These are phyloP conservation scores for Pterocles orientalis DNA, from an alignment of 2,113 vertebrate species.

Conservation along the genomic window DNA sequence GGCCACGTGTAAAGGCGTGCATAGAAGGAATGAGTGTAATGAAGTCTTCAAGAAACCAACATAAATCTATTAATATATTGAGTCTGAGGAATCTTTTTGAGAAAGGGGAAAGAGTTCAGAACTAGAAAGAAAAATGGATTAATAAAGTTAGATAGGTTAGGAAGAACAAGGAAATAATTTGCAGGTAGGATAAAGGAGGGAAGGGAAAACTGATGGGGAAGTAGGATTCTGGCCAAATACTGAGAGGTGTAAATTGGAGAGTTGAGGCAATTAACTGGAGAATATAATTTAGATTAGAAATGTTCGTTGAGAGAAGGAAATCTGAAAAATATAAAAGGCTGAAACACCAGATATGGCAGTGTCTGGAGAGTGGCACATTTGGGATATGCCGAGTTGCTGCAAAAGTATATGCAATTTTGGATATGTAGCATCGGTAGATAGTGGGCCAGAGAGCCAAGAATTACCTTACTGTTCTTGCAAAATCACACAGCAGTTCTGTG, in stretches of 20 bases:
- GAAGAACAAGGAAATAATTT: constrained; percentile 7
- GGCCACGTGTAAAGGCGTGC: background rate
- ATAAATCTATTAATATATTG: background rate
- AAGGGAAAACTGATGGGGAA: background rate
- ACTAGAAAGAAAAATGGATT: background rate
- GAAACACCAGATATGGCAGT: background rate
- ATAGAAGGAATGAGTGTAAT: background rate
- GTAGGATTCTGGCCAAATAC: background rate
- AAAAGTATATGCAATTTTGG: background rate
- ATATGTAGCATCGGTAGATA: background rate
- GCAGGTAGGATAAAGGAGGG: background rate
- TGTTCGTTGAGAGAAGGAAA: background rate
- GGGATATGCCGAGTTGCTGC: background rate
- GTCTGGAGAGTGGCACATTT: background rate
- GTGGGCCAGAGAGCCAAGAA: background rate
- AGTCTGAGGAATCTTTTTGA: background rate
- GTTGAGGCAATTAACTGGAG: background rate
- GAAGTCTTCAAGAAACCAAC: background rate
- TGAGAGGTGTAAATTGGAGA: background rate
- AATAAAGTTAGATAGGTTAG: background rate
- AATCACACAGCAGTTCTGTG: background rate
- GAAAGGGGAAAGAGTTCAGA: background rate
- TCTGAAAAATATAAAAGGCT: constrained; percentile 22
- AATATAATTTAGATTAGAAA: constrained; percentile 20
- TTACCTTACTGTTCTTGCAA: background rate